phyloP scores from a whole-genome alignment of 2,113 vertebrate species.

The Percina caprodes region DNA sequence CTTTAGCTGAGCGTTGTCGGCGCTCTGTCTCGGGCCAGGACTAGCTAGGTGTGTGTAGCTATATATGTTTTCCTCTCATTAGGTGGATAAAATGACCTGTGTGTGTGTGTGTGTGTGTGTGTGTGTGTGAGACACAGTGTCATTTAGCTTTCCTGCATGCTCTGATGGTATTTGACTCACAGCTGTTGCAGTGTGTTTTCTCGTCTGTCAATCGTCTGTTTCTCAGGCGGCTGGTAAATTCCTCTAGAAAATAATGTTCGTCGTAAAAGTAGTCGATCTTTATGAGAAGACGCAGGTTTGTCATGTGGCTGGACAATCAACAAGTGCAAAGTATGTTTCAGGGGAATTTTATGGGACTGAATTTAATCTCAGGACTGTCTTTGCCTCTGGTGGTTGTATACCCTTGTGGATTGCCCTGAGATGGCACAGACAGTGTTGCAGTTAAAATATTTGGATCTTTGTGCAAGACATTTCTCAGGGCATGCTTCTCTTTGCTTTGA shows the following conservation, averaged over 20 bases:
- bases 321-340: slow-evolving; percentile 74
- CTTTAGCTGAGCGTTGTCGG: slow-evolving; percentile 65
- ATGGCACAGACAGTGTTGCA: slow-evolving; percentile 51
- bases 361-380: slow-evolving; percentile 26
- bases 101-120: slow-evolving; percentile 16
- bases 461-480: slow-evolving; percentile 36
- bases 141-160: slow-evolving; percentile 70
- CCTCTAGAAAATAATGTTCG: slow-evolving; percentile 44
- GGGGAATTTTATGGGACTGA: slow-evolving; percentile 37
- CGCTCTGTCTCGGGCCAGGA: slow-evolving; percentile 47
- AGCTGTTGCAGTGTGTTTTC: slow-evolving; percentile 82
- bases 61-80: slow-evolving; percentile 25
- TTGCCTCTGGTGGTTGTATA: slow-evolving; percentile 9
- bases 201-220: slow-evolving; percentile 73
- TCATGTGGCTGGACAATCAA: slow-evolving; percentile 70
- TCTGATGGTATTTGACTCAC: slow-evolving; percentile 73
- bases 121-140: no score
- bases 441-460: slow-evolving; percentile 25
- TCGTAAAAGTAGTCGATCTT: slow-evolving; percentile 16
- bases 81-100: slow-evolving; percentile 50
- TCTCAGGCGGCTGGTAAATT: slow-evolving; percentile 68
- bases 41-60: slow-evolving; percentile 11
- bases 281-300: slow-evolving; percentile 24
- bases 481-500: slow-evolving; percentile 19
- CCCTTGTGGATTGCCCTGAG: slow-evolving; percentile 38